These are phyloP conservation scores for Aporophyla lueneburgensis DNA, from an alignment of 2,888 invertebrate species.

Conservation along the genomic window DNA sequence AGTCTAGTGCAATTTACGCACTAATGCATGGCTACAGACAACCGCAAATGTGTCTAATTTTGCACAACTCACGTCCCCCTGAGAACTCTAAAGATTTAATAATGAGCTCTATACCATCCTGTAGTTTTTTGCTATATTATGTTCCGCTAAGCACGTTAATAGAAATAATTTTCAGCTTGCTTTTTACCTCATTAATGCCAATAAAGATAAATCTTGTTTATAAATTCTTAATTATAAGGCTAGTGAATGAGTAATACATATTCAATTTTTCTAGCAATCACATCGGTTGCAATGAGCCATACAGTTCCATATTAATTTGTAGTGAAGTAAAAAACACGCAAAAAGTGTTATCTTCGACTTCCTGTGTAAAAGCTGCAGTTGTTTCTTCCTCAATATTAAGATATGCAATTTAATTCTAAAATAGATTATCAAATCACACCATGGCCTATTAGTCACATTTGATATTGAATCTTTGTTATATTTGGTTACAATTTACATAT, in stretches of 20 bases:
- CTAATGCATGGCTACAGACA: conserved; percentile 81
- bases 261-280: conserved; percentile 17
- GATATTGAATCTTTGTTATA: conserved; percentile 33
- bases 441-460: conserved; percentile 14
- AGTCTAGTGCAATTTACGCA: conserved; percentile 84
- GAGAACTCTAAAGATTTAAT: conserved; percentile 55
- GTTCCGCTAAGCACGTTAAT: conserved; percentile 14
- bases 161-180: conserved; percentile 37
- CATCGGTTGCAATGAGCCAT: conserved; percentile 40
- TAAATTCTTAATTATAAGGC: conserved; percentile 30
- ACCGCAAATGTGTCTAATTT: conserved; percentile 84
- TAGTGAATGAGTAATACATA: conserved; percentile 49
- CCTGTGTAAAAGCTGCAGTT: conserved; percentile 15
- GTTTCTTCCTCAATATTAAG: conserved; percentile 14
- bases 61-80: conserved; percentile 62
- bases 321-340: conserved; percentile 25
- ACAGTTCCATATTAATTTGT: neutral
- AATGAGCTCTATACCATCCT: conserved; percentile 26
- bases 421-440: conserved; percentile 5
- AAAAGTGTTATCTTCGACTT: conserved; percentile 33
- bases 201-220: conserved; percentile 36
- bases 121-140: conserved; percentile 41
- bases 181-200: conserved; percentile 14
- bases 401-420: conserved; percentile 13
- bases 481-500: conserved; percentile 64